Evolutionary conservation across 2,797 vertebrate genomes (phyloP).

Genomic region (Pempheris klunzingeri): DNA sequence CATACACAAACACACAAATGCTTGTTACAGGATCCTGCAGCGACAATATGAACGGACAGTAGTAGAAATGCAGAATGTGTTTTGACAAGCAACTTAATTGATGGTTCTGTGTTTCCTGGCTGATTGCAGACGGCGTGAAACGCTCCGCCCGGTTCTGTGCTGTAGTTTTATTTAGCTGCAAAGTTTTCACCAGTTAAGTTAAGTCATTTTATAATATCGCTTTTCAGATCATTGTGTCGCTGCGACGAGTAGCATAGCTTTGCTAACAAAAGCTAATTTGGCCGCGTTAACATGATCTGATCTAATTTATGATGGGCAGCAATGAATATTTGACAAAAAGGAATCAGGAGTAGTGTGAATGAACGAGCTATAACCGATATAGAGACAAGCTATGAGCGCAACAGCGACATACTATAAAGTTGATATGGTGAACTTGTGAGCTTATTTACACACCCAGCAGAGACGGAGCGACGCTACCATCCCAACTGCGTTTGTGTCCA

Average conservation of each 20-base stretch:
- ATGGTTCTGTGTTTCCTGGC: conserved; percentile 14
- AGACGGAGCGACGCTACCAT: too few relatives aligned
- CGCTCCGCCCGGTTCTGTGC: background rate
- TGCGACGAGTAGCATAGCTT: background rate
- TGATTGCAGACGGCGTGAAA: conserved; percentile 14
- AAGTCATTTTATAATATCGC: background rate
- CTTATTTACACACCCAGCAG: conserved; percentile 3
- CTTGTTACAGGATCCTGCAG: background rate
- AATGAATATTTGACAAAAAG: background rate
- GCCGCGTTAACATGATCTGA: background rate
- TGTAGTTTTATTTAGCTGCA: background rate
- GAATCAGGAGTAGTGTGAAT: background rate
- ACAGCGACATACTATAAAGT: background rate
- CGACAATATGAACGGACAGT: background rate
- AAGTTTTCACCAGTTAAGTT: conserved; percentile 15
- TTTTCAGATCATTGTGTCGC: background rate
- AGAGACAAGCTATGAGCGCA: background rate
- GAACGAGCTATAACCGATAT: background rate
- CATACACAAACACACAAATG: background rate
- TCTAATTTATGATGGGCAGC: background rate
- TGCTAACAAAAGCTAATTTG: background rate
- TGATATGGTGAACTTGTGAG: background rate
- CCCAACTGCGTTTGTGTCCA: background rate
- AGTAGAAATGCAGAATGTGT: conserved; percentile 4
- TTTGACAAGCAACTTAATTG: conserved; percentile 22